Conservation (phyloP, 53 echinoderm and acorn worm species). For the Actinopyga echinites region DNA sequence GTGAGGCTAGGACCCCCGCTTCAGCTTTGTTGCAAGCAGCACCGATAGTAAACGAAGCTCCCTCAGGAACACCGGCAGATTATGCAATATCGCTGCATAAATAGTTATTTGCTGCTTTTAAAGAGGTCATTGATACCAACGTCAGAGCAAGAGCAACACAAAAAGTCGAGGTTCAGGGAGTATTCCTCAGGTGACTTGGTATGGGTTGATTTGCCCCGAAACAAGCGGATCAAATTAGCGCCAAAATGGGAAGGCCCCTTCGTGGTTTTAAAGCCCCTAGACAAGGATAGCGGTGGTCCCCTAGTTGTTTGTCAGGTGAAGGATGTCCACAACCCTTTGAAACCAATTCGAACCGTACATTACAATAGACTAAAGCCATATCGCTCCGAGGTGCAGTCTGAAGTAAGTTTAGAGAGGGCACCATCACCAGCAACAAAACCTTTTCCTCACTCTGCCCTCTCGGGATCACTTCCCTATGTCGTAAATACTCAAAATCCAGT, state of each 20-base stretch:
- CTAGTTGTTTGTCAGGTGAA: not conserved
- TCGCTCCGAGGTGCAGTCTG: not conserved
- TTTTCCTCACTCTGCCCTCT: no score
- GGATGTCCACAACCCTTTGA: not conserved
- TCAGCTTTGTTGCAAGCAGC: not conserved
- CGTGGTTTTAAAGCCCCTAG: not conserved
- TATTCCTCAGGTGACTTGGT: slow-evolving; percentile 1
- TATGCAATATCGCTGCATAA: not conserved
- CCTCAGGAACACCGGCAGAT: not conserved
- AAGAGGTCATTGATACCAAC: not conserved
- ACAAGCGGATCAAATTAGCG: not conserved
- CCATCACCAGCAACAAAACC: not conserved
- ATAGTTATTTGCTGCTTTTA: not conserved
- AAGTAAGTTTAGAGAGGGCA: not conserved
- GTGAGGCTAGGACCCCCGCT: not conserved
- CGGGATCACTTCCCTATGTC: no score
- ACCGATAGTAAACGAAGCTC: not conserved
- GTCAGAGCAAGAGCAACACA: not conserved
- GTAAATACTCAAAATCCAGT: no score
- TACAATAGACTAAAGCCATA: not conserved
- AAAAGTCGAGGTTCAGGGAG: not conserved
- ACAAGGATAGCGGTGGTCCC: not conserved
- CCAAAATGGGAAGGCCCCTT: slow-evolving; percentile 9
- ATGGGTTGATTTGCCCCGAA: not conserved
- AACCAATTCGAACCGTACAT: not conserved